phyloP scores from a whole-genome alignment of 1,140 invertebrate species.

The Polypedilum pembai region DNA sequence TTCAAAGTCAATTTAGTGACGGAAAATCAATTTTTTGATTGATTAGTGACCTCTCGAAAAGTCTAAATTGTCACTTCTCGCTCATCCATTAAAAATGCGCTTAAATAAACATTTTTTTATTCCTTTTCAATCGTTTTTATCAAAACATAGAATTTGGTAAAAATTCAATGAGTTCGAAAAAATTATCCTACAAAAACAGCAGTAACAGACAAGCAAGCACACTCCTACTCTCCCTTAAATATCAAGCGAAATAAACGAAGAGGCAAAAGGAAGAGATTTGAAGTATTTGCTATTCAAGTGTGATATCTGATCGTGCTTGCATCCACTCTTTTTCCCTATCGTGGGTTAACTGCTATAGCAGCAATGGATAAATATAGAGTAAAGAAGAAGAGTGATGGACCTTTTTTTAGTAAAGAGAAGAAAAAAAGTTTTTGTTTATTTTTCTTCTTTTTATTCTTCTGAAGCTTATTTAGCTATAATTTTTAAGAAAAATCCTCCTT shows the following conservation, averaged over 20 bases:
- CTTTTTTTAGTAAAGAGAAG: not conserved
- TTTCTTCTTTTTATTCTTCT: not conserved
- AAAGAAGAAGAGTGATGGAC: not conserved
- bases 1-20: too few species aligned
- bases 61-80: too few species aligned
- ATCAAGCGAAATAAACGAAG: not conserved
- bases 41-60: too few species aligned
- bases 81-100: too few species aligned
- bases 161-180: not conserved
- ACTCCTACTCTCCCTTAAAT: too few species aligned
- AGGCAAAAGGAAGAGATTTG: not conserved
- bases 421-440: not conserved
- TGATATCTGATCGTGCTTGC: not conserved
- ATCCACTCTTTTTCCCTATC: not conserved
- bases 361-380: not conserved
- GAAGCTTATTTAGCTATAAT: too few species aligned
- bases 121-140: not conserved
- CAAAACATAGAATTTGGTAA: not conserved
- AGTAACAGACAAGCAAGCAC: not conserved
- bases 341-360: slow-evolving; percentile 1
- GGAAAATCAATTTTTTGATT: too few species aligned
- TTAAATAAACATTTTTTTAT: not conserved
- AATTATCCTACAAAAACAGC: slow-evolving; percentile 12
- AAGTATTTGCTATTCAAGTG: not conserved
- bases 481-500: not conserved